Evolutionary conservation across 2,113 vertebrate genomes (phyloP).

Genomic region (Diglossa brunneiventris): DNA sequence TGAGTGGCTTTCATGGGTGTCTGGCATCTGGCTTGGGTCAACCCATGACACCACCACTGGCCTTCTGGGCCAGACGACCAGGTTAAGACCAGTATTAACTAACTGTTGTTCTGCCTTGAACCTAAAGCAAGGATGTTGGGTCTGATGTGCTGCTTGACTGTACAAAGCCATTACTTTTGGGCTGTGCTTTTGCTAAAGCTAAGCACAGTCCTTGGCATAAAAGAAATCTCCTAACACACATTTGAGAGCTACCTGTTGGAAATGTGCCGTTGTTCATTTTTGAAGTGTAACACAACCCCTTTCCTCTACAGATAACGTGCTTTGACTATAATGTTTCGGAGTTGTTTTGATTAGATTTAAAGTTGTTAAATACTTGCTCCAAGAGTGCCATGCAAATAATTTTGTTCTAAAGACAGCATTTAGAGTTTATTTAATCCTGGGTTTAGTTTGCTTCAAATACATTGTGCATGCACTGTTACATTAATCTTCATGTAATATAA

Average conservation of each 20-base stretch:
- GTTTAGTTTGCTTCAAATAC: background rate
- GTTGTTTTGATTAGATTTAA: background rate
- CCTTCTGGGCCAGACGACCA: background rate
- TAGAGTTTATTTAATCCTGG: background rate
- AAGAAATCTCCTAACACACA: background rate
- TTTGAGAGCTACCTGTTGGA: background rate
- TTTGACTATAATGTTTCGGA: background rate
- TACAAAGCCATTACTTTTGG: background rate
- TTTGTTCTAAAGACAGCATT: background rate
- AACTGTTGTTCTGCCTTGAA: background rate
- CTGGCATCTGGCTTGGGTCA: background rate
- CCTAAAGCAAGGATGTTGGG: background rate
- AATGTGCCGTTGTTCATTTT: background rate
- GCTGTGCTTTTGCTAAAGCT: background rate
- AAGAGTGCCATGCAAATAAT: background rate
- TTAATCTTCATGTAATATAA: background rate
- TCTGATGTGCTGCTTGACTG: background rate
- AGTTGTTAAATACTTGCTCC: background rate
- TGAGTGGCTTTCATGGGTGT: background rate
- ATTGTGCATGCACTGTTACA: background rate
- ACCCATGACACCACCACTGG: accelerated
- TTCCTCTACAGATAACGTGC: background rate
- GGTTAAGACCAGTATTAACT: background rate
- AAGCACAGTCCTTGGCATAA: background rate
- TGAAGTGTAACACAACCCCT: background rate